Base-by-base conservation (phyloP, 2,797 vertebrate genomes). In the Clarias laeviceps region DNA sequence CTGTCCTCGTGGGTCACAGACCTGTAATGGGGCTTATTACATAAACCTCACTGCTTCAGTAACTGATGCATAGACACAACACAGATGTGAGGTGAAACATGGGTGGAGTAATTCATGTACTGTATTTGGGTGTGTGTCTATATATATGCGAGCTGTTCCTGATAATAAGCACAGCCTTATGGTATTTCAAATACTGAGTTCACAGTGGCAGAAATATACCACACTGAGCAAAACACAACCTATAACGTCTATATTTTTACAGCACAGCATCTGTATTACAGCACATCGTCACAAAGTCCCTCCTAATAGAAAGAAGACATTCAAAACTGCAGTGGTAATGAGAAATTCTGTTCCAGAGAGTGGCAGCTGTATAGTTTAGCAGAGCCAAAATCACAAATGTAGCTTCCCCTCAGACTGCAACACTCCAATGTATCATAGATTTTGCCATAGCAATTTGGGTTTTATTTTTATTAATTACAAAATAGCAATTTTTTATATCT, bases 11-110 rank as follows among this genome's bases (percentile, higher is more conserved):
- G 90, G 90, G 74, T 34, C 20, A 17, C 15, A 50, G 1, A 9
- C 22, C 82, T 80, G 81, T 85, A 88, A 91, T 87, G 73, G 77
- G 88, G 89, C 84, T 88, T 87, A 80, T 92, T 91, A 91, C 90
- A 89, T 90, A 90, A 92, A 85, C 74, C 87, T 86, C 69, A 86
- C 61, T 8, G 64, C 74, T 81, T 32, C 85, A 69, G 45, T 79
- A 83, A 77, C 69, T 84, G 40, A 72, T 80, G 34, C 24, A 79
- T 17, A 40, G 24, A 50, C 20, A 8, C 64, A 40, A 22, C 29
- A 18, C 70, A 37, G 50, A 54, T 79, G 81, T 54, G 37, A 80
- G 64, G 56, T 64, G 34, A n/a, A 45, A 64, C 59, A 40, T 27
- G 37, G 32, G 32, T 34, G 40, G 59, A n/a, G 78, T 62, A 11